phyloP scores from a whole-genome alignment of 1,140 invertebrate genomes.

The Drosophila micromelanica region DNA sequence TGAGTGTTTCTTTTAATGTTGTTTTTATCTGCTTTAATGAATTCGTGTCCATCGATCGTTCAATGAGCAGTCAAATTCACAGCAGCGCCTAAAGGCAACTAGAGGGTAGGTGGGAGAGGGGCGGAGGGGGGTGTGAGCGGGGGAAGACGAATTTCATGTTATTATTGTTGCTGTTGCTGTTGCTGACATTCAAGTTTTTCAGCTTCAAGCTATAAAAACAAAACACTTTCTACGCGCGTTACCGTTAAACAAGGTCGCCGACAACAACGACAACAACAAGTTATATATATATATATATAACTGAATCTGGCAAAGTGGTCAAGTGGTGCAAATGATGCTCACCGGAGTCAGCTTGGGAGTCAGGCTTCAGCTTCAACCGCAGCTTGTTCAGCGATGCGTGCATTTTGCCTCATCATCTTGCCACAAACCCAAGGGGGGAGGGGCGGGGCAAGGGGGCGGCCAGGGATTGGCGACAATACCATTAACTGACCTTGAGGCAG shows the following conservation, averaged over 20 bases:
- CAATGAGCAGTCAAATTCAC: slow-evolving; percentile 33
- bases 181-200: slow-evolving; percentile 64
- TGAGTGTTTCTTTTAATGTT: neutral
- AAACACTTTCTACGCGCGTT: slow-evolving; percentile 81
- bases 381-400: slow-evolving; percentile 42
- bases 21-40: slow-evolving; percentile 14
- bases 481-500: slow-evolving; percentile 36
- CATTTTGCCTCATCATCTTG: slow-evolving; percentile 47
- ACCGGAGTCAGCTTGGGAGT: neutral
- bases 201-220: slow-evolving; percentile 56
- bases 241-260: slow-evolving; percentile 80
- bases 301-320: slow-evolving; percentile 55
- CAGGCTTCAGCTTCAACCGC: neutral
- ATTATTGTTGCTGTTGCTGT: slow-evolving; percentile 38
- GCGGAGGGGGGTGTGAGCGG: neutral
- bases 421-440: neutral
- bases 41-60: slow-evolving; percentile 47
- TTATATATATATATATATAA: slow-evolving; percentile 32
- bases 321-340: slow-evolving; percentile 21
- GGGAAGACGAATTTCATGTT: slow-evolving; percentile 18
- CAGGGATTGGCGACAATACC: no score
- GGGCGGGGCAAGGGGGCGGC: neutral
- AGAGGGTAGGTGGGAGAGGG: neutral
- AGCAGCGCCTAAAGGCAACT: slow-evolving; percentile 19
- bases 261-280: slow-evolving; percentile 37